phyloP scores from a whole-genome alignment of 1,140 invertebrate species.

The Portunus trituberculatus region DNA sequence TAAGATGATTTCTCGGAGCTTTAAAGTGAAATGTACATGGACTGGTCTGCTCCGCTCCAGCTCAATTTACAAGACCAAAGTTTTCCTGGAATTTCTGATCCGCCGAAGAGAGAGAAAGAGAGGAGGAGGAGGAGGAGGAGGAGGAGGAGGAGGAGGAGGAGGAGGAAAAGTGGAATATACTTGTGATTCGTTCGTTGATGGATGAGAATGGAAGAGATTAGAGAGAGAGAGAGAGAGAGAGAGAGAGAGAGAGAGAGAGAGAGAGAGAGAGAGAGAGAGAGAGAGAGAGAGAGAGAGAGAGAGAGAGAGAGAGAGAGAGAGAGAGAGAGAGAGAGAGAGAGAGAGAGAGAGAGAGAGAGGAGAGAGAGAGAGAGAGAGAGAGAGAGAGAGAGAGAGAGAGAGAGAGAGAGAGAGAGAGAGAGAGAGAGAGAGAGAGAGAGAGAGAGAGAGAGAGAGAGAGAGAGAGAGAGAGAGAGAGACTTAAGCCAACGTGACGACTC shows the following conservation, averaged over 20 bases:
- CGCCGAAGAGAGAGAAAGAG: slow-evolving; percentile 25
- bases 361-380: slow-evolving; percentile 47
- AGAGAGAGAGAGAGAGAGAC: slow-evolving; percentile 52
- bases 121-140: not conserved
- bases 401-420: not conserved
- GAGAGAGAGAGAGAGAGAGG: not conserved
- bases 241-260: not conserved
- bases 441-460: slow-evolving; percentile 57
- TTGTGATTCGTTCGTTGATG: too few relatives aligned
- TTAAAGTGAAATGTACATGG: slow-evolving; percentile 63
- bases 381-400: slow-evolving; percentile 55
- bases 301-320: slow-evolving; percentile 58
- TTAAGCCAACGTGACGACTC: not conserved
- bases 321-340: slow-evolving; percentile 26
- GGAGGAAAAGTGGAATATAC: not conserved
- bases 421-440: slow-evolving; percentile 53
- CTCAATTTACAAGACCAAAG: not conserved
- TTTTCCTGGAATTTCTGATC: slow-evolving; percentile 30
- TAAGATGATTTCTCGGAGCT: slow-evolving; percentile 59
- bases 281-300: slow-evolving; percentile 12
- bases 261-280: slow-evolving; percentile 53
- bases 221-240: not conserved
- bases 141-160: not conserved
- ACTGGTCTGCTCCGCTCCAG: slow-evolving; percentile 22
- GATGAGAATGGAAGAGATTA: not conserved